A percentile compares a stretch with the other conserved stretches of the same genome.
These are phyloP conservation scores for Torymus aiolomorphi DNA, from an alignment of 2,888 invertebrate species.

Conservation along the genomic window DNA sequence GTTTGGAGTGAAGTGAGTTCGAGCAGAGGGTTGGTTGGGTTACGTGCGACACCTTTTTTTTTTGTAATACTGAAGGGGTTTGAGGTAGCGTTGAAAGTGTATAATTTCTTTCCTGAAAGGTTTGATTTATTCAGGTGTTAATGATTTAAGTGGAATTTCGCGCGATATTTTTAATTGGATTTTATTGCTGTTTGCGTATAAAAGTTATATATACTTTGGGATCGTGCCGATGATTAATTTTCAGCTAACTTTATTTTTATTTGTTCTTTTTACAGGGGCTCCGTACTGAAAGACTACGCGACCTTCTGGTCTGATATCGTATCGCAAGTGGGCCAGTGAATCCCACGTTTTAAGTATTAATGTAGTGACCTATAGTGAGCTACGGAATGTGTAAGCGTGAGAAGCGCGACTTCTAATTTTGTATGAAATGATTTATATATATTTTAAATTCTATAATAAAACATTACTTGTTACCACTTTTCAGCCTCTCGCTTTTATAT, in stretches of 20 bases:
- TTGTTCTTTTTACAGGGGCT: conserved; percentile 80
- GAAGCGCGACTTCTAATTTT: neutral
- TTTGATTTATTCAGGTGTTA: neutral
- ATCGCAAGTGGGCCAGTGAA: conserved; percentile 53
- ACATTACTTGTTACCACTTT: conserved; percentile 13
- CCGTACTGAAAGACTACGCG: conserved; percentile 84
- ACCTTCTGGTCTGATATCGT: conserved; percentile 83
- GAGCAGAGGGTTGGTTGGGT: no score
- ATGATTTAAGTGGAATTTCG: neutral
- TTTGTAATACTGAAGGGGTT: no score
- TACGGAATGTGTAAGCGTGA: neutral
- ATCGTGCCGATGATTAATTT: no score
- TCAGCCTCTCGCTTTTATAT: no score
- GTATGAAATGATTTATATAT: conserved; percentile 1
- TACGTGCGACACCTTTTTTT: no score
- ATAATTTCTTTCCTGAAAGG: neutral
- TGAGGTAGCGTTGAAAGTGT: no score
- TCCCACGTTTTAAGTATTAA: neutral
- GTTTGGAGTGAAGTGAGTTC: no score
- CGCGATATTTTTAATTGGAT: no score
- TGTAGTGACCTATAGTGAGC: conserved; percentile 15
- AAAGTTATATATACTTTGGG: no score
- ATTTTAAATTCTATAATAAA: conserved; percentile 10
- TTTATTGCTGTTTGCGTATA: no score
- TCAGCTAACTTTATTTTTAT: no score